Evolutionary conservation across 2,113 vertebrate species (phyloP).

Genomic region (Bubo scandiacus): DNA sequence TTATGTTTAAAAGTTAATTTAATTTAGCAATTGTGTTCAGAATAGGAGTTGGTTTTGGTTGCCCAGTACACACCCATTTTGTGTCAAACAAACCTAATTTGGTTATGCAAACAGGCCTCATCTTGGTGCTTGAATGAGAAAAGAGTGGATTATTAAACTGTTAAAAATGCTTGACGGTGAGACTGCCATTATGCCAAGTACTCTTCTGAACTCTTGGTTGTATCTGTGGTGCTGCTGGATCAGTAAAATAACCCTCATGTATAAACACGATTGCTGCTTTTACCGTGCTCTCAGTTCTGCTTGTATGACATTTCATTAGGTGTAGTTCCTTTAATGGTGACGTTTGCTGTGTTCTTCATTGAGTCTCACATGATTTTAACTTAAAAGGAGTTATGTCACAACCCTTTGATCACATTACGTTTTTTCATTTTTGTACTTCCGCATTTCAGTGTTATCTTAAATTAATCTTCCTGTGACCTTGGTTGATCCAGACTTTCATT

Average conservation of each 20-base stretch:
- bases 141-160: background rate
- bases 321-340: background rate
- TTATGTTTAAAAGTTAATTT: conserved; percentile 16
- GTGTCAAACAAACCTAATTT: conserved; percentile 21
- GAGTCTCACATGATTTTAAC: background rate
- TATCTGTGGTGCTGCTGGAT: background rate
- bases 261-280: background rate
- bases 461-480: background rate
- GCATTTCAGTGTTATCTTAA: background rate
- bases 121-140: background rate
- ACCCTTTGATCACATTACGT: background rate
- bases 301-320: background rate
- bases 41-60: background rate
- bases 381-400: background rate
- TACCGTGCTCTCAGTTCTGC: background rate
- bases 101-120: background rate
- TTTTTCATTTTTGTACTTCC: background rate
- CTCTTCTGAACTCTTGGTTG: background rate
- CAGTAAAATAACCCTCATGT: background rate
- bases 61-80: background rate
- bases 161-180: background rate
- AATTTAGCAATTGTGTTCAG: conserved; percentile 10
- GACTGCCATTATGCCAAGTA: background rate
- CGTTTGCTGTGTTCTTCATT: background rate
- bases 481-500: background rate